phyloP scores from a whole-genome alignment of 1,140 invertebrate genomes.

The Trichonephila clavipes region DNA sequence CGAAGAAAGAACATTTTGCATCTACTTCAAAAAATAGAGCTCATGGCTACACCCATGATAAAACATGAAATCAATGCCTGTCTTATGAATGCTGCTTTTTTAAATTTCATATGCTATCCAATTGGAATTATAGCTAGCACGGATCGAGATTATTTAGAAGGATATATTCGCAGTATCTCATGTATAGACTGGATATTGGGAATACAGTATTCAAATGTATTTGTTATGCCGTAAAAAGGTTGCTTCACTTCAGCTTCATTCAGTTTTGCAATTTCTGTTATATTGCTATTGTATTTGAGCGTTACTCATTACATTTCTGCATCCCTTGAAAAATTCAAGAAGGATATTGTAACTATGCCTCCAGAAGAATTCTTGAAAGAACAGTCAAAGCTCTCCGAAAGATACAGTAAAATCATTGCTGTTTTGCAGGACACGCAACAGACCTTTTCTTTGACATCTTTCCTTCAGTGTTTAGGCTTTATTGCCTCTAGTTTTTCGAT shows the following conservation, averaged over 20 bases:
- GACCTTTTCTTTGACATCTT: not conserved
- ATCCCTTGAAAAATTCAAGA: not conserved
- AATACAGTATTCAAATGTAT: not conserved
- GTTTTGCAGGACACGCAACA: not conserved
- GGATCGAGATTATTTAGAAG: not conserved
- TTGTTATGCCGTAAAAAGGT: not conserved
- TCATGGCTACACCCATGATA: not conserved
- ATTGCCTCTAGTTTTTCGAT: not conserved
- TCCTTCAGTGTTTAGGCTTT: not conserved
- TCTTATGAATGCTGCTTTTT: not conserved
- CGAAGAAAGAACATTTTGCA: not conserved
- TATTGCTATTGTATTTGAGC: not conserved
- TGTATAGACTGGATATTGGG: not conserved
- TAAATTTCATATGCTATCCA: not conserved
- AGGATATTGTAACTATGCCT: not conserved
- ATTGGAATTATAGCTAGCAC: not conserved
- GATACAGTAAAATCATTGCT: not conserved
- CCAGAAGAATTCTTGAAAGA: not conserved
- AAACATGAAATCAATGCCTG: not conserved
- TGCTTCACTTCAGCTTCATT: not conserved
- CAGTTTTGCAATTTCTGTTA: not conserved
- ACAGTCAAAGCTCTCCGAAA: not conserved
- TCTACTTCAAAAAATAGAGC: not conserved
- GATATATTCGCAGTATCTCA: not conserved
- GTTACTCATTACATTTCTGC: not conserved